Conservation (phyloP, 1,140 invertebrate genomes). For the Eulimnadia texana region DNA sequence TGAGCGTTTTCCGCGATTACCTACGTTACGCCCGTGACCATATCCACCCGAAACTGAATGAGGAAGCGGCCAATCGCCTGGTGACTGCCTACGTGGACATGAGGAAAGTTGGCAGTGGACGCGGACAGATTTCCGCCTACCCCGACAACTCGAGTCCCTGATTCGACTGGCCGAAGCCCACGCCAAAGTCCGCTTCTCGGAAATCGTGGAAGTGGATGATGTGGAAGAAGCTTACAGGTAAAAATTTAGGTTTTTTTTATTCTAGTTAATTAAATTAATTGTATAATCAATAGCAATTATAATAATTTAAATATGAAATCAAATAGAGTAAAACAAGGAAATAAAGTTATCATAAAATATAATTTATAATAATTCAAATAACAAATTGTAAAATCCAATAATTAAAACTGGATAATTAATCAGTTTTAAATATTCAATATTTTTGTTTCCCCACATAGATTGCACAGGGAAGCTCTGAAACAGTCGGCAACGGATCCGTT, state of each 20-base stretch:
- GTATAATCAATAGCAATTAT: too few species aligned
- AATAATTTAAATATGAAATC: too few species aligned
- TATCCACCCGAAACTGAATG: slow-evolving; percentile 69
- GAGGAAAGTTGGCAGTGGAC: slow-evolving; percentile 75
- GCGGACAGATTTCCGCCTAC: slow-evolving; percentile 92
- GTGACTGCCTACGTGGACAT: slow-evolving; percentile 94
- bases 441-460: slow-evolving; percentile 34
- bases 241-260: not conserved
- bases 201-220: slow-evolving; percentile 66
- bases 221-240: slow-evolving; percentile 87
- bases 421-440: not conserved
- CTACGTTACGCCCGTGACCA: slow-evolving; percentile 87
- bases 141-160: slow-evolving; percentile 93
- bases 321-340: too few species aligned
- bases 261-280: slow-evolving; percentile 7
- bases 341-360: too few species aligned
- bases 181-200: slow-evolving; percentile 79
- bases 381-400: too few species aligned
- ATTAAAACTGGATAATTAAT: too few species aligned
- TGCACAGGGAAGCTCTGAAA: slow-evolving; percentile 92
- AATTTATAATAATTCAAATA: too few species aligned
- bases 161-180: slow-evolving; percentile 93
- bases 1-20: slow-evolving; percentile 84
- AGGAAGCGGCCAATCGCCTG: slow-evolving; percentile 75
- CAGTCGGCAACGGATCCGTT: slow-evolving; percentile 93